Percentiles rank a stretch among this genome's conserved stretches.
Conservation (phyloP, 2,797 vertebrate species). For the Coregonus sp. region DNA sequence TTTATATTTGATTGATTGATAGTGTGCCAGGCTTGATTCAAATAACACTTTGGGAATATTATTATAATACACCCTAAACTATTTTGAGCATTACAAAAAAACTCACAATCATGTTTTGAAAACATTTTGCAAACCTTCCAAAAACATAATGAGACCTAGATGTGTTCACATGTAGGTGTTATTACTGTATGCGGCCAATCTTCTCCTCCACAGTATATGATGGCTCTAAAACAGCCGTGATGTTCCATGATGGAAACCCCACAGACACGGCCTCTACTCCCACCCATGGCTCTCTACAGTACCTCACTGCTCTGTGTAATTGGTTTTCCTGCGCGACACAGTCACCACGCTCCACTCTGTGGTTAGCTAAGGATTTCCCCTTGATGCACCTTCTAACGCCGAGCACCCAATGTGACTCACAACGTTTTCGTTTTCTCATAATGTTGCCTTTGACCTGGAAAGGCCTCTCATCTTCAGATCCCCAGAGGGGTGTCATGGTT, state of each 20-base stretch:
- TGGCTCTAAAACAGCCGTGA: background rate
- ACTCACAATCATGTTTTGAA: background rate
- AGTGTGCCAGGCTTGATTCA: background rate
- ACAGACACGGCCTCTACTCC: background rate
- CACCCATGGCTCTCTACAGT: background rate
- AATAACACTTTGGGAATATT: background rate
- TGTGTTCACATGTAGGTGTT: background rate
- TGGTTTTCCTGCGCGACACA: background rate
- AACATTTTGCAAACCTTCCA: background rate
- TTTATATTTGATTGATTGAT: background rate
- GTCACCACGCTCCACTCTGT: background rate
- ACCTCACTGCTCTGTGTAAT: background rate
- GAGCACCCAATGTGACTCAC: background rate
- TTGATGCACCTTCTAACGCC: background rate
- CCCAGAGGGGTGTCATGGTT: background rate
- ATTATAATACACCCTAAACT: background rate
- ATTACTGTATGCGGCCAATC: background rate
- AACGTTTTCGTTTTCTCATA: background rate
- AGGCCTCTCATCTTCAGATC: background rate
- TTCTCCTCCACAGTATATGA: background rate
- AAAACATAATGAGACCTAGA: background rate
- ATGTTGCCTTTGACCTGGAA: conserved; percentile 5
- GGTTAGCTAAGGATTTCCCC: background rate
- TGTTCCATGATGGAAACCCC: conserved; percentile 2
- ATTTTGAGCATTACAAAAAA: background rate